Evolutionary conservation across 2,797 vertebrate species (phyloP).

Genomic region (Squalus acanthias): DNA sequence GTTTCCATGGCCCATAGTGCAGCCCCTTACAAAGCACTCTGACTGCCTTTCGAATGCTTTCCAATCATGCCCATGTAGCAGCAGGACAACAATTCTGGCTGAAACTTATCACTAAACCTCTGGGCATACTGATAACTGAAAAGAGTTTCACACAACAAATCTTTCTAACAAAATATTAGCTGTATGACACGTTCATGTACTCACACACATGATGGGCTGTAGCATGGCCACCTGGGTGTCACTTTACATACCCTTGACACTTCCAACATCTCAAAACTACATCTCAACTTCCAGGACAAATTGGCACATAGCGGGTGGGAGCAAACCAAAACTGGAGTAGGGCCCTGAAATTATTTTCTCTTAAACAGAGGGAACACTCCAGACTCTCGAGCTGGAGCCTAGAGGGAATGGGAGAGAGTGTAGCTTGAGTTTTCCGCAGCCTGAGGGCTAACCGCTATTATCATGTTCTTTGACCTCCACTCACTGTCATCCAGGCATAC

Average conservation of each 20-base stretch:
- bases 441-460: background rate
- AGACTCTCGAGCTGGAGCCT: background rate
- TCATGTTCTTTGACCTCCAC: background rate
- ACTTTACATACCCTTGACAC: background rate
- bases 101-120: background rate
- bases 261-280: background rate
- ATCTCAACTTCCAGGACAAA: background rate
- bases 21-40: background rate
- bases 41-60: background rate
- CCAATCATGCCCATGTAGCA: background rate
- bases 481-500: background rate
- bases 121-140: background rate
- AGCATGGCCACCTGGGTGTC: background rate
- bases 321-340: background rate
- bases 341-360: background rate
- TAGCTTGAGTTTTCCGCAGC: background rate
- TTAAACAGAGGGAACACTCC: background rate
- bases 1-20: background rate
- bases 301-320: background rate
- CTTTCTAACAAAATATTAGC: background rate
- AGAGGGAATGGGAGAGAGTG: background rate
- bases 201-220: background rate
- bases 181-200: background rate
- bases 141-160: background rate
- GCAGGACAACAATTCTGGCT: background rate